Evolutionary conservation across 2,113 vertebrate species (phyloP).

Genomic region (Cyrtonyx montezumae): DNA sequence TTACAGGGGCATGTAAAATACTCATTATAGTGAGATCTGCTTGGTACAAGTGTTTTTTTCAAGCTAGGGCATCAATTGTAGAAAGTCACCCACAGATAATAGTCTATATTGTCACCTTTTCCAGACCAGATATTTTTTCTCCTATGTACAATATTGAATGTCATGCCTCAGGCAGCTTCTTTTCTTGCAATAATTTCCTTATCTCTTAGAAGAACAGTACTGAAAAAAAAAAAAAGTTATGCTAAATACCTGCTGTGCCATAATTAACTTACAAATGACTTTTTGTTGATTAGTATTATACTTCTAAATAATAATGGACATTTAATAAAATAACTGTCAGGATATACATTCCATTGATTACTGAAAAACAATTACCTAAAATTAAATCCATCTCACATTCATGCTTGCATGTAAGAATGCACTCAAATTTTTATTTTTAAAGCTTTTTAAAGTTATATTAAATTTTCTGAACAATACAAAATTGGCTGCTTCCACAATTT

Average conservation of each 20-base stretch:
- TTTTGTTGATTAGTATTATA: constrained; percentile 33
- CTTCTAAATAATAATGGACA: constrained; percentile 40
- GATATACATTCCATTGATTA: not conserved
- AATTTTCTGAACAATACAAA: constrained; percentile 22
- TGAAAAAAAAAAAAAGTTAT: not conserved
- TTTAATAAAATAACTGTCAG: constrained; percentile 39
- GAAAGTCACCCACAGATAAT: not conserved
- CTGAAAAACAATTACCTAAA: constrained; percentile 31
- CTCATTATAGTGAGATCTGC: constrained; percentile 40
- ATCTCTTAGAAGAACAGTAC: not conserved
- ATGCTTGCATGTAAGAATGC: constrained; percentile 16
- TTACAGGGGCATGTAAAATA: constrained; percentile 62
- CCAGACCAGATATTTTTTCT: not conserved
- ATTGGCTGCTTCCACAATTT: not conserved
- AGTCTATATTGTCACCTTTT: constrained; percentile 20
- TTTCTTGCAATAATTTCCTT: not conserved
- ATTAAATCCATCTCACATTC: constrained; percentile 25
- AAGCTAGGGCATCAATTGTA: constrained; percentile 10
- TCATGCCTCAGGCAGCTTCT: not conserved
- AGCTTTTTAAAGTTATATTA: not conserved
- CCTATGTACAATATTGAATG: not conserved
- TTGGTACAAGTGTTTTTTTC: constrained; percentile 47
- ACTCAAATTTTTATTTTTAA: not conserved
- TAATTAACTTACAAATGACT: constrained; percentile 38
- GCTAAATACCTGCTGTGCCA: not conserved